phyloP scores from a whole-genome alignment of 2,888 invertebrate species.

The Tenodera sinensis region DNA sequence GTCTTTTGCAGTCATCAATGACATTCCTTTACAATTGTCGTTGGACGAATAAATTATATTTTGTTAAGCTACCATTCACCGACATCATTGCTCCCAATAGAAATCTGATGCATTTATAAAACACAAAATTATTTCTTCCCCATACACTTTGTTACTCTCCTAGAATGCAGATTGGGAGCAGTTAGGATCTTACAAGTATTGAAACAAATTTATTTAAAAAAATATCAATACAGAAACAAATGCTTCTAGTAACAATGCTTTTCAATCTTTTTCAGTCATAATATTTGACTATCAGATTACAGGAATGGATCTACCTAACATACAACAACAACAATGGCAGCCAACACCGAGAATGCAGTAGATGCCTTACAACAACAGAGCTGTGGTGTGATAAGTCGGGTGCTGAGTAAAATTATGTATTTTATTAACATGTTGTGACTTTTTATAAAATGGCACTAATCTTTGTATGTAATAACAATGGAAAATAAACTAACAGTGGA shows the following conservation, averaged over 20 bases:
- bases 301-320: neutral
- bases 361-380: neutral
- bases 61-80: neutral
- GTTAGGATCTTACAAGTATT: neutral
- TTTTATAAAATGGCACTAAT: constrained; percentile 1
- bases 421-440: neutral
- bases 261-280: neutral
- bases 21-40: neutral
- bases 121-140: neutral
- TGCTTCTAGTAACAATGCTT: neutral
- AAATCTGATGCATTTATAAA: neutral
- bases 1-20: neutral
- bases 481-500: neutral
- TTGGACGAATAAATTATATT: neutral
- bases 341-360: neutral
- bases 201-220: neutral
- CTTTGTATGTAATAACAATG: neutral
- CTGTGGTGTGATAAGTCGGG: neutral
- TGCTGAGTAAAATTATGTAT: neutral
- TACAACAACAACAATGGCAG: neutral
- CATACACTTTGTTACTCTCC: neutral
- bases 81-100: neutral
- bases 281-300: neutral
- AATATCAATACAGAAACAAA: neutral
- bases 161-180: neutral